These are phyloP conservation scores for Pectinophora gossypiella DNA, from an alignment of 1,140 invertebrate genomes.

Conservation along the genomic window DNA sequence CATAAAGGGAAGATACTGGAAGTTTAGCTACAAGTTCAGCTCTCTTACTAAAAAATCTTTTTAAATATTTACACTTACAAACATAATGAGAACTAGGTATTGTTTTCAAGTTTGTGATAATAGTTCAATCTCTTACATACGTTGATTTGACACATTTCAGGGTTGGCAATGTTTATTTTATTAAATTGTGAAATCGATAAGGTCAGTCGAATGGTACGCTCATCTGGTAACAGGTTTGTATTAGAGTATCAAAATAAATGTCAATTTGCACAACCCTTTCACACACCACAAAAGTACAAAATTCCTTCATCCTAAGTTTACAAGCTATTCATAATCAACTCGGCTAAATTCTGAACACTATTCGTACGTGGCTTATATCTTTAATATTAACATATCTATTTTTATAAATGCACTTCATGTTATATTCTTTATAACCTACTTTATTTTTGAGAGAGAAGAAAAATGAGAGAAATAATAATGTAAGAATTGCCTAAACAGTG, in stretches of 20 bases:
- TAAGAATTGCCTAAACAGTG: no score
- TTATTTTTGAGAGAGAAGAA: slow-evolving; percentile 18
- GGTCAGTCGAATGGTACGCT: not conserved
- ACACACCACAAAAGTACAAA: slow-evolving; percentile 67
- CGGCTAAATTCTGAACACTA: slow-evolving; percentile 62
- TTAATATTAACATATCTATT: slow-evolving; percentile 66
- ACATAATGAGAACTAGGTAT: slow-evolving; percentile 21
- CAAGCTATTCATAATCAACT: slow-evolving; percentile 37
- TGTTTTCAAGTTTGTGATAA: slow-evolving; percentile 15
- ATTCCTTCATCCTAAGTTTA: slow-evolving; percentile 49
- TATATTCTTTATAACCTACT: slow-evolving; percentile 51
- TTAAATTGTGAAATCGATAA: no score
- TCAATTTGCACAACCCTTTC: slow-evolving; percentile 41
- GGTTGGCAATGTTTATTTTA: slow-evolving; percentile 37
- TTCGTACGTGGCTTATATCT: slow-evolving; percentile 50
- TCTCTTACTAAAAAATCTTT: slow-evolving; percentile 23
- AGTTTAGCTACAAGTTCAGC: slow-evolving; percentile 19
- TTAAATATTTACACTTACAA: slow-evolving; percentile 28
- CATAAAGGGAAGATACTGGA: slow-evolving; percentile 14
- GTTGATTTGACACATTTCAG: slow-evolving; percentile 47
- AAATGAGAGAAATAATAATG: no score
- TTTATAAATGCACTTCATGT: slow-evolving; percentile 73
- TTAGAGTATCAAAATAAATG: slow-evolving; percentile 14
- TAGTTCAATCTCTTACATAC: slow-evolving; percentile 13
- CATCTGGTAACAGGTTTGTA: not conserved